Evolutionary conservation across 2,888 invertebrate species (phyloP), one percentile per base, ranked within the genome.

Genomic region (Pelosia muscerda): DNA sequence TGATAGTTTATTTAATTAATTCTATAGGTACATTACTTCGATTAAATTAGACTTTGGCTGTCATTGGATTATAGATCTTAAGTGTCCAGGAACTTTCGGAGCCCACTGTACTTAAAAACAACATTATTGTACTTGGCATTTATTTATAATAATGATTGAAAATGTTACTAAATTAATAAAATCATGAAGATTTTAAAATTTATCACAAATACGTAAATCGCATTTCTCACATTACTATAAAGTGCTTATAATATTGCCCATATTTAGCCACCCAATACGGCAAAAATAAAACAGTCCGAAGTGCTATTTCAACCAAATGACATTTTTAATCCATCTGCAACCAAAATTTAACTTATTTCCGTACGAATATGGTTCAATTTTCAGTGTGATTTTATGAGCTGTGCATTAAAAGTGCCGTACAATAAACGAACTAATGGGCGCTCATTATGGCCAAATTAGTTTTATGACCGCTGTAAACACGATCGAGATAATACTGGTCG

Each of bases 391-490:
- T 28, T 28, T 28, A 26, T n/a, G 1, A 60, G 56, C 66, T 70
- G 57, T 72, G 68, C 71, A 76, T 71, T 75, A 75, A 78, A 77
- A 83, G 70, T 81, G 74, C 75, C 73, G 64, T 76, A 77, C 76
- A 77, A 65, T 80, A 75, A 74, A 74, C 74, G 67, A 69, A 72
- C 71, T 85, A 84, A 86, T 84, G 78, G 84, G 64, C 66, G 68
- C 73, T 77, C 79, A 83, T 85, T 83, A 84, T 70, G 77, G 81
- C 76, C 78, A 83, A 85, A 84, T 86, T 85, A 83, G 83, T 82
- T 86, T 86, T 85, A 85, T 84, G 79, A 69, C 70, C 58, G 78
- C 77, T 83, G 84, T 86, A 82, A 86, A 83, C 83, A 84, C 79
- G 81, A 85, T 84, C 84, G 77, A 78, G 86, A 86, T 86, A 83